phyloP scores from a whole-genome alignment of 2,888 invertebrate species.

The Pseudococcus longispinus region DNA sequence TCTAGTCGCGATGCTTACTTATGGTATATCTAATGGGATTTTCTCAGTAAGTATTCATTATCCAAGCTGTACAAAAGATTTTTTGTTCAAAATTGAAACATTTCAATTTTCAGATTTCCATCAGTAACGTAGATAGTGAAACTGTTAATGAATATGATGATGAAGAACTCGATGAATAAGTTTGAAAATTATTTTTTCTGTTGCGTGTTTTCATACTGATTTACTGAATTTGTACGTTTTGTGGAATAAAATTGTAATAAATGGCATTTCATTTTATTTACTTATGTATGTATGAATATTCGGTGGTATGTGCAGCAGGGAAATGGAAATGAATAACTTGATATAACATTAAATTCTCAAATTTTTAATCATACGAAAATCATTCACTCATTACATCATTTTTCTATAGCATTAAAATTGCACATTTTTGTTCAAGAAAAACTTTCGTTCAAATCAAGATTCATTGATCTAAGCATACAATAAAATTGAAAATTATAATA shows the following conservation, averaged over 20 bases:
- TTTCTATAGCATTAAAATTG: background rate
- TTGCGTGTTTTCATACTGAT: background rate
- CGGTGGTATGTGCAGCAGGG: background rate
- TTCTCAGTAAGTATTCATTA: slow-evolving; percentile 66
- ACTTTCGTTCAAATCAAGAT: background rate
- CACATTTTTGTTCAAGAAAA: background rate
- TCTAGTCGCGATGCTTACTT: slow-evolving; percentile 74
- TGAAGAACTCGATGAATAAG: background rate
- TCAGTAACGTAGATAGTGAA: background rate
- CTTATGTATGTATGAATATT: background rate
- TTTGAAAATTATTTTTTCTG: background rate
- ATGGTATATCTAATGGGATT: slow-evolving; percentile 73
- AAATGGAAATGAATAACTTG: background rate
- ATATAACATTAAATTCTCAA: background rate
- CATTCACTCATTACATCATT: background rate
- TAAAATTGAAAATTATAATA: background rate
- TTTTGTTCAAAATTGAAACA: background rate
- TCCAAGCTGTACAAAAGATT: background rate
- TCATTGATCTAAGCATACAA: background rate
- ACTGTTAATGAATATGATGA: background rate
- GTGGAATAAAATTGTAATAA: background rate
- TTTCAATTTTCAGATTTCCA: background rate
- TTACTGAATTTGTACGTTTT: background rate
- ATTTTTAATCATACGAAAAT: background rate
- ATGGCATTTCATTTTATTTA: background rate